phyloP scores from a whole-genome alignment of 2,888 invertebrate species.

The Xanthostigma xanthostigma region DNA sequence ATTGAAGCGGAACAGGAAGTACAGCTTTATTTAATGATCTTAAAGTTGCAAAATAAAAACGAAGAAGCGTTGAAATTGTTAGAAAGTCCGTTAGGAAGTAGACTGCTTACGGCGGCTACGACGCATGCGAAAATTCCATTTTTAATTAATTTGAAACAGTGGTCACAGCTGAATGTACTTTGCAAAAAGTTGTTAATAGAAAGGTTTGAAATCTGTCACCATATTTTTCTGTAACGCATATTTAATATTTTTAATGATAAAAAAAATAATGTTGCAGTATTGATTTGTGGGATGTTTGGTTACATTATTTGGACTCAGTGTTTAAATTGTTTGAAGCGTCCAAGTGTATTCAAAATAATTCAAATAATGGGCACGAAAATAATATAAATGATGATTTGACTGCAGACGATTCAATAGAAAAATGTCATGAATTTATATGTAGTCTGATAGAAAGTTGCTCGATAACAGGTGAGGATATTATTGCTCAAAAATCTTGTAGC shows the following conservation, averaged over 20 bases:
- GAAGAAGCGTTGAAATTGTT: conserved; percentile 68
- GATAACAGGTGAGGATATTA: conserved; percentile 19
- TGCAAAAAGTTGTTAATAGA: conserved; percentile 59
- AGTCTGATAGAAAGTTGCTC: conserved; percentile 25
- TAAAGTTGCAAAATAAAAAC: conserved; percentile 66
- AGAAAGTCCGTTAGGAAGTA: conserved; percentile 57
- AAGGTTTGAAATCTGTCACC: conserved; percentile 33
- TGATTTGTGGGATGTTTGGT: conserved; percentile 59
- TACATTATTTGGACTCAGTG: conserved; percentile 55
- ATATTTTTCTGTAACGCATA: neutral
- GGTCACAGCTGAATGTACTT: conserved; percentile 57
- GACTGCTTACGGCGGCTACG: conserved; percentile 50
- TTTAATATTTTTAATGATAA: neutral
- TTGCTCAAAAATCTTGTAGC: too few relatives aligned
- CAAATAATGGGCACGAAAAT: conserved; percentile 15
- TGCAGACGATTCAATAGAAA: conserved; percentile 26
- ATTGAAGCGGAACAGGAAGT: conserved; percentile 90
- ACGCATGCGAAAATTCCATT: conserved; percentile 59
- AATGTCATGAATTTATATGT: conserved; percentile 30
- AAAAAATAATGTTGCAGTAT: conserved; percentile 29
- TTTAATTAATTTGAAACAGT: conserved; percentile 53
- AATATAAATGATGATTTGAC: conserved; percentile 15
- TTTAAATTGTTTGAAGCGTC: conserved; percentile 39
- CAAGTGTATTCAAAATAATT: conserved; percentile 13
- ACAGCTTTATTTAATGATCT: conserved; percentile 75